These are phyloP conservation scores for Lepidochitona cinerea DNA, from an alignment of 2,888 invertebrate genomes.

Conservation along the genomic window DNA sequence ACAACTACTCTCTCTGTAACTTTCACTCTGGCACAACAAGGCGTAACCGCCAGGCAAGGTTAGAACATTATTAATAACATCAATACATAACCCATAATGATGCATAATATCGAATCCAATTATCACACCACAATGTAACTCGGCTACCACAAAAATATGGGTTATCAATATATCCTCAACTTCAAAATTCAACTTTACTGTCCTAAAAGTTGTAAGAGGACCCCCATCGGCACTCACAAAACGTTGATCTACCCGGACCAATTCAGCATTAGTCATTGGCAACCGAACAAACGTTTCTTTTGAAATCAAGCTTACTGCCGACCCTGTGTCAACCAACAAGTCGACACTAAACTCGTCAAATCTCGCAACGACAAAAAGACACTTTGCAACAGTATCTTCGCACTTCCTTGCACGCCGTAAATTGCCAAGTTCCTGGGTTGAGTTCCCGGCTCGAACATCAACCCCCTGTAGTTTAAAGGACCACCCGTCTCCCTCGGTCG, in stretches of 20 bases:
- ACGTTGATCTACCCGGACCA: constrained; percentile 17
- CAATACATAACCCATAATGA: constrained; percentile 18
- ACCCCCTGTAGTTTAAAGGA: neutral
- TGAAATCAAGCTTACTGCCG: neutral
- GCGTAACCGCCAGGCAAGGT: constrained; percentile 3
- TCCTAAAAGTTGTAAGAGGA: neutral
- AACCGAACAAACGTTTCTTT: neutral
- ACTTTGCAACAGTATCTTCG: too few relatives aligned
- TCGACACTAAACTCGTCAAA: neutral
- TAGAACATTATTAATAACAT: constrained; percentile 16
- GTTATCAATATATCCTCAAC: constrained; percentile 6
- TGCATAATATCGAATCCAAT: constrained; percentile 30
- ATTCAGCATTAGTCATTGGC: constrained; percentile 12
- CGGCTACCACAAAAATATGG: constrained; percentile 23
- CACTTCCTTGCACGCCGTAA: too few relatives aligned
- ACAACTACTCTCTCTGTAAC: neutral
- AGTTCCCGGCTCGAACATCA: neutral
- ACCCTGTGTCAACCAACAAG: neutral
- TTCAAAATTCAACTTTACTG: neutral
- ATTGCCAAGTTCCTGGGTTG: too few relatives aligned
- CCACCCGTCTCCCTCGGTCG: neutral
- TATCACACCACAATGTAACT: constrained; percentile 13
- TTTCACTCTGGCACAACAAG: constrained; percentile 14
- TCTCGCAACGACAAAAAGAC: neutral
- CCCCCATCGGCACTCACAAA: constrained; percentile 7